phyloP scores from a whole-genome alignment of 2,797 vertebrate genomes.

The Cyprinella venusta region DNA sequence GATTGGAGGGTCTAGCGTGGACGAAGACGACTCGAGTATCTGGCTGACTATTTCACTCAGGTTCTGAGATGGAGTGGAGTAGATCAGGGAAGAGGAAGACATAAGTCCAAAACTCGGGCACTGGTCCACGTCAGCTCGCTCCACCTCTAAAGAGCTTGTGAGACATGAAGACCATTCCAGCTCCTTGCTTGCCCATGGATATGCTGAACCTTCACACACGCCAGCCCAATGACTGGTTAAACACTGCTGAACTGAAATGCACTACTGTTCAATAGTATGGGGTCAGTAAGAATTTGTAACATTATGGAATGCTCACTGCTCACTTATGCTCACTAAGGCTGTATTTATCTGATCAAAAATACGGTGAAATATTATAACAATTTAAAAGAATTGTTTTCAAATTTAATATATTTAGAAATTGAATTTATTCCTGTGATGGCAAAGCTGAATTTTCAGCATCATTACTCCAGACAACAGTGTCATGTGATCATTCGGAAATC shows the following conservation, averaged over 20 bases:
- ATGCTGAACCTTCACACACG: conserved; percentile 56
- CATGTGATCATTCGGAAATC: neutral
- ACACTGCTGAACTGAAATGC: conserved; percentile 5
- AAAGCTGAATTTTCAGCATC: neutral
- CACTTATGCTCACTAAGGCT: neutral
- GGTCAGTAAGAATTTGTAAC: neutral
- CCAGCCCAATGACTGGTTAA: conserved; percentile 41
- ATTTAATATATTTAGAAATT: neutral
- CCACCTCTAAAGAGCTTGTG: conserved; percentile 47
- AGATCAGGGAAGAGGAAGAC: conserved; percentile 40
- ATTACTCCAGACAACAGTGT: neutral
- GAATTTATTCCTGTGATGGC: neutral
- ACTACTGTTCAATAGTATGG: neutral
- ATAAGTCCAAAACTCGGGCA: conserved; percentile 26
- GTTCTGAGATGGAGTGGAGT: conserved; percentile 56
- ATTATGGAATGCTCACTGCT: too few relatives aligned
- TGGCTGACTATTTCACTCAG: conserved; percentile 47
- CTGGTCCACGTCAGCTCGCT: conserved; percentile 58
- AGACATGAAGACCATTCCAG: conserved; percentile 38
- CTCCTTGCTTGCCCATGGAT: conserved; percentile 45
- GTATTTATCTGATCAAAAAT: neutral
- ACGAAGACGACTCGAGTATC: conserved; percentile 42
- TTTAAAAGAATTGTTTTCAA: neutral
- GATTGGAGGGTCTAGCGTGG: neutral
- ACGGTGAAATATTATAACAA: neutral